phyloP scores from a whole-genome alignment of 2,888 invertebrate genomes.

The Electrophaes corylata region DNA sequence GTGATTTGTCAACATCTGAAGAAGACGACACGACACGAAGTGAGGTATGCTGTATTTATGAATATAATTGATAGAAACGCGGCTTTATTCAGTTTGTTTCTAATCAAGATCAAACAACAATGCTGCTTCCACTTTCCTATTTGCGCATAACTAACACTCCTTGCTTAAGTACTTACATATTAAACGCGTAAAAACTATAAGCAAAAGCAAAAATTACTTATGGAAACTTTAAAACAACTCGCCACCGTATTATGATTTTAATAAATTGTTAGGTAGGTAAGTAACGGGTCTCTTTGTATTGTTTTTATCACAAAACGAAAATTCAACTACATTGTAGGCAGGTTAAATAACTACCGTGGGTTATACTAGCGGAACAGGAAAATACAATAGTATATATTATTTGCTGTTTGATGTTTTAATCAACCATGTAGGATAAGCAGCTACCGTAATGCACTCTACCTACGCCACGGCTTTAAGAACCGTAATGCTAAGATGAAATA shows the following conservation, averaged over 20 bases:
- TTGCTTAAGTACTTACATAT: slow-evolving; percentile 15
- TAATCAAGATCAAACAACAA: slow-evolving; percentile 44
- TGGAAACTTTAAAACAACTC: slow-evolving; percentile 2
- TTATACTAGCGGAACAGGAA: not conserved
- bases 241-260: no score
- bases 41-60: slow-evolving; percentile 30
- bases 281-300: not conserved
- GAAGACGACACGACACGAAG: slow-evolving; percentile 26
- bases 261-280: not conserved
- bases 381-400: not conserved
- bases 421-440: not conserved
- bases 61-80: slow-evolving; percentile 22
- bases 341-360: not conserved
- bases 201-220: slow-evolving; percentile 2
- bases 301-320: no score
- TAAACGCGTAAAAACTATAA: slow-evolving; percentile 7
- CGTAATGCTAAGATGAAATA: slow-evolving; percentile 9
- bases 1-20: slow-evolving; percentile 18
- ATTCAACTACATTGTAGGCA: not conserved
- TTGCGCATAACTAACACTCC: slow-evolving; percentile 24
- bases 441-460: slow-evolving; percentile 11
- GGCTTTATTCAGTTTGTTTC: slow-evolving; percentile 22
- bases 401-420: not conserved
- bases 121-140: slow-evolving; percentile 41
- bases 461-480: slow-evolving; percentile 14